phyloP scores from a whole-genome alignment of 2,113 vertebrate genomes.

The Rhadina sibilatrix region DNA sequence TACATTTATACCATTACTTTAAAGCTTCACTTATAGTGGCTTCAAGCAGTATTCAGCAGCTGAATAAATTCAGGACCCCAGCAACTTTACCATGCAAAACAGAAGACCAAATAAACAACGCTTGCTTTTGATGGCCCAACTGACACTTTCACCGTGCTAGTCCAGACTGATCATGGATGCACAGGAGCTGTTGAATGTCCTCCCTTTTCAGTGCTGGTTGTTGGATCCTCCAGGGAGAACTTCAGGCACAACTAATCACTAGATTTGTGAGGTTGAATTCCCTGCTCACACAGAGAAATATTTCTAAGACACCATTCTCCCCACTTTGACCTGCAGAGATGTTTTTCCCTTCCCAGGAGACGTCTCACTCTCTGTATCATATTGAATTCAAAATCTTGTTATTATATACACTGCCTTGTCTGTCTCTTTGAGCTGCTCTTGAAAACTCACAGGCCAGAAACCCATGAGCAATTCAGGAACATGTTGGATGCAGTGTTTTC shows the following conservation, averaged over 20 bases:
- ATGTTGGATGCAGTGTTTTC: neutral
- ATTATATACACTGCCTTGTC: accelerated
- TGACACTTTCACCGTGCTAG: neutral
- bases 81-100: neutral
- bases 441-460: neutral
- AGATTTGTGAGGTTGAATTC: neutral
- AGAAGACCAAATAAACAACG: neutral
- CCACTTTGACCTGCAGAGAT: neutral
- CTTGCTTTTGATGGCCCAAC: neutral
- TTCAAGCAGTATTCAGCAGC: slow-evolving; percentile 24
- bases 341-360: neutral
- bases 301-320: neutral
- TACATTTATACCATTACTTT: slow-evolving; percentile 35
- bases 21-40: slow-evolving; percentile 36
- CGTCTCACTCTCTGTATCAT: neutral
- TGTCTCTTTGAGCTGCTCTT: neutral
- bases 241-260: neutral
- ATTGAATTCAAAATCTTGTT: neutral
- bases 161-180: accelerated
- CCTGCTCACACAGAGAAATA: neutral
- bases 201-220: neutral
- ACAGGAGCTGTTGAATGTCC: neutral
- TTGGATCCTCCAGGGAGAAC: neutral
- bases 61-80: slow-evolving; percentile 38
- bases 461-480: neutral